phyloP scores from a whole-genome alignment of 2,888 invertebrate genomes.

The Limenitis camilla region DNA sequence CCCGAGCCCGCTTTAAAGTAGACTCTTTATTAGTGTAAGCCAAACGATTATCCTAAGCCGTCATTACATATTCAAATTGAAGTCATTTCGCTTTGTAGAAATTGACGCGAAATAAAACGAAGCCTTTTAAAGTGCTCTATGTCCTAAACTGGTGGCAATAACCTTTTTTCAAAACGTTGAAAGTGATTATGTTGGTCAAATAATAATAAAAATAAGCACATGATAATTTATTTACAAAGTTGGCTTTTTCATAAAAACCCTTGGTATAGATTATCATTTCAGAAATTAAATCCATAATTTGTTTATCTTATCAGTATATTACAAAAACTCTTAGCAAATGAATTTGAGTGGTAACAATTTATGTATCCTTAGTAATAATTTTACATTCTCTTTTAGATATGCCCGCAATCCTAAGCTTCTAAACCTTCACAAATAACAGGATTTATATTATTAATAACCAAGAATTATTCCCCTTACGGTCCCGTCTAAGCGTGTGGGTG shows the following conservation, averaged over 20 bases:
- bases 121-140: constrained; percentile 58
- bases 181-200: constrained; percentile 17
- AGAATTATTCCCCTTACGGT: constrained; percentile 17
- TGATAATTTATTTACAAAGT: too few relatives aligned
- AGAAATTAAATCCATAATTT: too few relatives aligned
- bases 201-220: background rate
- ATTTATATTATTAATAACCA: constrained; percentile 23
- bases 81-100: constrained; percentile 71
- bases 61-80: constrained; percentile 75
- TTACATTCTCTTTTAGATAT: constrained; percentile 9
- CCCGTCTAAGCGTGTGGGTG: constrained; percentile 17
- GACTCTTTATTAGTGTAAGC: constrained; percentile 74
- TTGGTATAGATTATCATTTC: too few relatives aligned
- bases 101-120: constrained; percentile 72
- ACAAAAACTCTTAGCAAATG: too few relatives aligned
- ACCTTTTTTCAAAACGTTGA: constrained; percentile 44
- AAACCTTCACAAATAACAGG: constrained; percentile 22
- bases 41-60: constrained; percentile 72
- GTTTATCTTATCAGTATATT: too few relatives aligned
- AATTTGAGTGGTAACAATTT: background rate
- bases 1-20: constrained; percentile 56
- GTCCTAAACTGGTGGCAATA: constrained; percentile 52
- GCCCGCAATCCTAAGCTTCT: constrained; percentile 4
- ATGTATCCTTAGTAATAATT: background rate
- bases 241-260: too few relatives aligned